A percentile compares a stretch with the other conserved stretches of the same genome.
Conservation (phyloP, 2,113 vertebrate species). For the Cryptoleucopteryx plumbea region DNA sequence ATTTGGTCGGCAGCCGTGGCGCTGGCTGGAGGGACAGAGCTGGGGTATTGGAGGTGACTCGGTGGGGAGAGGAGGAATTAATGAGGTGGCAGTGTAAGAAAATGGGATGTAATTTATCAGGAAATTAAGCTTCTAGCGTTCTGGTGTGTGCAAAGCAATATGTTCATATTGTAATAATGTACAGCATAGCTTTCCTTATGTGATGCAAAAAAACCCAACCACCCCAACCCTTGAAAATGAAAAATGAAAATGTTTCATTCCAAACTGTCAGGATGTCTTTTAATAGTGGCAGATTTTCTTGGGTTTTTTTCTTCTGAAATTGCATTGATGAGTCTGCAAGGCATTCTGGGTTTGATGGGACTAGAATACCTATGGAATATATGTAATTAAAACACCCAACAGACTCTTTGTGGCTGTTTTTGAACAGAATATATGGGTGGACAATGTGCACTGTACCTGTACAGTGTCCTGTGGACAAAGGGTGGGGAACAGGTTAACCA, state of each 20-base stretch:
- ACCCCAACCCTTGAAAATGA: not conserved
- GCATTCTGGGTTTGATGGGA: not conserved
- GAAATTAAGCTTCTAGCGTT: not conserved
- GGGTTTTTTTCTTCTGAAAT: not conserved
- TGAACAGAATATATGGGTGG: rapidly evolving
- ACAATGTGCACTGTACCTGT: too few species aligned
- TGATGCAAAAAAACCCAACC: not conserved
- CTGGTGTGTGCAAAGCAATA: not conserved
- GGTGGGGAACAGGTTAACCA: not conserved
- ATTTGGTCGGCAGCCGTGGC: not conserved
- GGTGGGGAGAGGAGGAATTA: not conserved
- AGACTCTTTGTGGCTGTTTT: rapidly evolving
- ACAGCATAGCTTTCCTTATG: rapidly evolving
- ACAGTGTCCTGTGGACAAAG: too few species aligned
- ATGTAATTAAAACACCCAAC: too few species aligned
- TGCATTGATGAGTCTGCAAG: not conserved
- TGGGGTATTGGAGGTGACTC: not conserved
- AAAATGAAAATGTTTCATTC: not conserved
- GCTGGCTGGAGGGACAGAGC: not conserved
- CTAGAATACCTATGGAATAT: too few species aligned
- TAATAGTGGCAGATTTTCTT: too few species aligned
- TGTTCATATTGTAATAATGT: not conserved
- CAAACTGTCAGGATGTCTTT: not conserved
- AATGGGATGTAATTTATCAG: not conserved
- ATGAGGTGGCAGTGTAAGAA: not conserved